A percentile compares a stretch with the other conserved stretches of the same genome.
Conservation (phyloP, 2,797 vertebrate genomes). For the Falco naumanni region DNA sequence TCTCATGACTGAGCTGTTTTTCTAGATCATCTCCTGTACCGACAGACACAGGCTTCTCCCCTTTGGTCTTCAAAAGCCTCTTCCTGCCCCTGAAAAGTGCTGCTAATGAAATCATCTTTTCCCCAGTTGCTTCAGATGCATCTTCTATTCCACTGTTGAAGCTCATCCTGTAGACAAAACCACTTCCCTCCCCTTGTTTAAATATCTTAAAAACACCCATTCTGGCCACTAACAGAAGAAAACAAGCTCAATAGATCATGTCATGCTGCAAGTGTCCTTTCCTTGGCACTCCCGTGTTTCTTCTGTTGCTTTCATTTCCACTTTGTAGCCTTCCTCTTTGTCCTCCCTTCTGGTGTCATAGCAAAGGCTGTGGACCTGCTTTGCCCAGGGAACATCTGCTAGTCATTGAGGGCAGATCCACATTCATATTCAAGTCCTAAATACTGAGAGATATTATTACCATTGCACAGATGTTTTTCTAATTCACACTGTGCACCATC, state of each 20-base stretch:
- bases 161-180: background rate
- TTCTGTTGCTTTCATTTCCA: background rate
- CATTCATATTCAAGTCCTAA: background rate
- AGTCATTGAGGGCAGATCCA: background rate
- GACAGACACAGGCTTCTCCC: background rate
- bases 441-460: background rate
- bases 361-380: background rate
- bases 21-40: background rate
- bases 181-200: background rate
- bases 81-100: background rate
- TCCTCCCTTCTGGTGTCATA: background rate
- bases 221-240: background rate
- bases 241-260: background rate
- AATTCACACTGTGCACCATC: no score
- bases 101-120: background rate
- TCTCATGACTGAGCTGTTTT: background rate
- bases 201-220: background rate
- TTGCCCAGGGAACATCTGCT: background rate
- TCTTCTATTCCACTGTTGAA: background rate
- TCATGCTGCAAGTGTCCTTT: background rate
- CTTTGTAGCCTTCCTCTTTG: background rate
- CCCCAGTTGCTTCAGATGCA: background rate
- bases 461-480: background rate
- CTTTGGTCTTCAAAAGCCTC: background rate
- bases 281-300: background rate